Base-by-base conservation (phyloP, 1,140 invertebrate genomes). In the Babylonia areolata region DNA sequence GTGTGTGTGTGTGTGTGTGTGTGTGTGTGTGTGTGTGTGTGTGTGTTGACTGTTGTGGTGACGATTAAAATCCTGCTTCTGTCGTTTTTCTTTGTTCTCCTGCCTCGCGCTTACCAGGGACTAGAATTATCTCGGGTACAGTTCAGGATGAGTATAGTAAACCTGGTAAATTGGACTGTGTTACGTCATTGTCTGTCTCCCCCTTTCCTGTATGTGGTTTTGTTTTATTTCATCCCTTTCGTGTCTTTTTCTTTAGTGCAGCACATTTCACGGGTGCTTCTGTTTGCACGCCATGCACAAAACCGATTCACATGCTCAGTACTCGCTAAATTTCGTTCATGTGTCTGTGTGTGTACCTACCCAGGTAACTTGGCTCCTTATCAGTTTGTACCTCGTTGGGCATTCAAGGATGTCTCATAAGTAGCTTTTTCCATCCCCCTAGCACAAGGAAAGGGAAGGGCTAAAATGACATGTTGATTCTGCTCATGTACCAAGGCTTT, bases 121-220 rank as follows among this genome's bases (percentile, higher is more conserved):
- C 37, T 85, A 84, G 82, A 69, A 69, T 85, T 42, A 80, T 85
- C 78, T 80, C 77, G 78, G 85, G 85, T 80, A 85, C 85, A 71
- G 78, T 85, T 80, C 85, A 85, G 78, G 85, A 85, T 85, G 85
- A 85, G 78, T 85, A 85, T 85, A 85, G 78, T 80, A 79, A 51
- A 79, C 78, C 80, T 85, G 85, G 85, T 85, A 85, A 85, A 85
- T 80, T 40, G 35, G 33, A 35, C 5, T 64, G 35, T 81, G 58
- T 71, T 40, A 42, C 46, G 9, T 51, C 46, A 9, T 51, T 17
- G 9, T 51, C 46, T 17, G 9, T 2, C 42, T 46, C 42, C 42
- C 15, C 42, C 42, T 15, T 46, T 46, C 42, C 46, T 51, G 9
- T 17, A 9, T 51, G 9, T 17, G 9, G 9, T 51, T 17, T 17